These are phyloP conservation scores for Indicator maculatus DNA, from an alignment of 2,113 vertebrate species.

Conservation along the genomic window DNA sequence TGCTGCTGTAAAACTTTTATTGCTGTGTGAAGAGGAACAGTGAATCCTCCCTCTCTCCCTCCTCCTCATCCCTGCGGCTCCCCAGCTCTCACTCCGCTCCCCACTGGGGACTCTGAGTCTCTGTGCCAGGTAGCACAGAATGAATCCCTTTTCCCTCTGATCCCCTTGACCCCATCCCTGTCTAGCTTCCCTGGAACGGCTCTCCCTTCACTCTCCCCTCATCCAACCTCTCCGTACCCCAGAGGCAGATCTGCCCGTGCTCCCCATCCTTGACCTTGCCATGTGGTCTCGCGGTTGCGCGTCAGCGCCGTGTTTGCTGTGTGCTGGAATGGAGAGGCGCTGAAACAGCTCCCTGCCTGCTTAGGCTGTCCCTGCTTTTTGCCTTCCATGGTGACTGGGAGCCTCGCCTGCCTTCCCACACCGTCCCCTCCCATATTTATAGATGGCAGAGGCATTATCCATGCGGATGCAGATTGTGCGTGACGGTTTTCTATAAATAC, in stretches of 20 bases:
- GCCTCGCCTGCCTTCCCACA: neutral
- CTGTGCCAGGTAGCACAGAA: neutral
- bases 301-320: neutral
- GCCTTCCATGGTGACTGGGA: neutral
- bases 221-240: accelerated
- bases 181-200: neutral
- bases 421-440: constrained; percentile 25
- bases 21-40: constrained; percentile 12
- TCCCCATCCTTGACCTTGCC: neutral
- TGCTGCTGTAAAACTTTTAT: constrained; percentile 29
- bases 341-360: neutral
- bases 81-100: accelerated
- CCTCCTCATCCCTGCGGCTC: neutral
- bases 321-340: neutral
- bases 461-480: neutral
- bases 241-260: neutral
- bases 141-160: neutral
- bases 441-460: neutral
- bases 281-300: accelerated
- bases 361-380: neutral
- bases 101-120: neutral
- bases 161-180: neutral
- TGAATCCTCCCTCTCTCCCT: neutral
- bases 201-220: neutral
- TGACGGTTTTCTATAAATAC: constrained; percentile 59